phyloP scores from a whole-genome alignment of 1,140 invertebrate genomes.

The Ostrea denselamellosa region DNA sequence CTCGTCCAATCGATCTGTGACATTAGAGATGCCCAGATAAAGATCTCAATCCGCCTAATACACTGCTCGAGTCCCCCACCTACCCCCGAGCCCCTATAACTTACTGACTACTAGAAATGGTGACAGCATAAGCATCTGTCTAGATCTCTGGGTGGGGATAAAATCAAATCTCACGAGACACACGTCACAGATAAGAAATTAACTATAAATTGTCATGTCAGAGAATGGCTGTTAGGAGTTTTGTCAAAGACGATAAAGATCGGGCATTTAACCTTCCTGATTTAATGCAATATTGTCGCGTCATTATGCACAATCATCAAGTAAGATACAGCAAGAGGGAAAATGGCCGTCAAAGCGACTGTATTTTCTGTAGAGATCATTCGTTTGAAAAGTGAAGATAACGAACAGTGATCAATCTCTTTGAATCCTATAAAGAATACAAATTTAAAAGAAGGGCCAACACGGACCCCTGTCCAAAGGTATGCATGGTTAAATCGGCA shows the following conservation, averaged over 20 bases:
- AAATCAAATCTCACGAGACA: neutral
- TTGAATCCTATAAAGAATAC: too few relatives aligned
- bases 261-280: neutral
- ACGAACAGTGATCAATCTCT: too few relatives aligned
- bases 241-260: neutral
- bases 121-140: neutral
- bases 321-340: too few relatives aligned
- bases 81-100: neutral
- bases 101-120: neutral
- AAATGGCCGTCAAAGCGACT: too few relatives aligned
- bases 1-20: neutral
- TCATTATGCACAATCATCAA: too few relatives aligned
- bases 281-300: too few relatives aligned
- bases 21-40: slow-evolving; percentile 24
- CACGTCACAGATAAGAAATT: neutral
- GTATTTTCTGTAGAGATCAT: too few relatives aligned
- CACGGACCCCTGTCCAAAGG: too few relatives aligned
- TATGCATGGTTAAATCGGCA: too few relatives aligned
- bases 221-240: neutral
- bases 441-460: too few relatives aligned
- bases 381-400: too few relatives aligned
- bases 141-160: neutral
- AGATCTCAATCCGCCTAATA: neutral
- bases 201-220: neutral
- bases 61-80: neutral